Base-by-base conservation (phyloP, 2,888 invertebrate species). In the Calliphora vomitoria region DNA sequence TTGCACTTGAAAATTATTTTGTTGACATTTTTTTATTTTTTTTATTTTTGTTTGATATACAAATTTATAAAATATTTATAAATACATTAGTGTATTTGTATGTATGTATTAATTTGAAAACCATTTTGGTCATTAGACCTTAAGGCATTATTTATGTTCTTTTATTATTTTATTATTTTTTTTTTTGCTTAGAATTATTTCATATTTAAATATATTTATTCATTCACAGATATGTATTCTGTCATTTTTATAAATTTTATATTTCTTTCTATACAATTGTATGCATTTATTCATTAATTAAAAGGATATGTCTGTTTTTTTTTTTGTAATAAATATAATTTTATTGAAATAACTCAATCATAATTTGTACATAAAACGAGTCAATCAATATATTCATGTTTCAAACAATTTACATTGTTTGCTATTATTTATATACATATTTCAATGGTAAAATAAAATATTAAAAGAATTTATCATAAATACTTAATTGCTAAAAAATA, bases 1-100 rank as follows among this genome's bases (percentile, higher is more conserved):
- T 85, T 87, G 87, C 85, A 85, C 87, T 87, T 87, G 87, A 87
- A 87, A 87, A 82, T 82, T 82, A 79, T 82, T 79, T 75, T 75
- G 82, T 71, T 85, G 87, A 85, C 87, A 87, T 79, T 85, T 84
- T 38, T 76, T 58, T 60, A n/a, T n/a, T 58, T 62, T 76, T 58
- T 60, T 68, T 60, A 13, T 62, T 71, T 50, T 31, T 10, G 8
- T 47, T 20, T 47, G 10, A 47, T 15, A 44, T 47, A 47, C 18
- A 66, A 10, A 31, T 44, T 11, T 41, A 66, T 66, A 20, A 3
- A 18, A 44, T 44, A 44, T 44, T 11, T 44, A 8, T 13, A 11
- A 13, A 5, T 18, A 50, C 25, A 38, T 55, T 15, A 8, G 44
- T 20, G 10, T 62, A 35, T 0, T 18, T 10, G 1, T 31, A 5